These are phyloP conservation scores for Echinops telfairi DNA, from an alignment of 2,113 vertebrate species.

Conservation along the genomic window DNA sequence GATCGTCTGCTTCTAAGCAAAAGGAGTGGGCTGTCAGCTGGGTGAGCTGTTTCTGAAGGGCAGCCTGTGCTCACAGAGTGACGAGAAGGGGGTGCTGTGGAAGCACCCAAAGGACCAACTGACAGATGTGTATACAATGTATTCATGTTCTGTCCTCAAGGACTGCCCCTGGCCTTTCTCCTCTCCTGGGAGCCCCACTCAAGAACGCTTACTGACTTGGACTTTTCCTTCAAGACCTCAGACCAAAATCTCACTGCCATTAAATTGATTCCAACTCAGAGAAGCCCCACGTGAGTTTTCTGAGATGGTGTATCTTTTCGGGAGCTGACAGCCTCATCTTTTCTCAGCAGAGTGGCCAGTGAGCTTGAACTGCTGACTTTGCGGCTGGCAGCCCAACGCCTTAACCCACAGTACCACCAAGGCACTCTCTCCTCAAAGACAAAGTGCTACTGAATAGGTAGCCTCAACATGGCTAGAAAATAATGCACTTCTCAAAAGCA, in stretches of 20 bases:
- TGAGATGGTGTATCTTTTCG: no score
- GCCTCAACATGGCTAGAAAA: constrained; percentile 37
- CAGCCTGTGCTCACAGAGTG: neutral
- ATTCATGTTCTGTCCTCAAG: constrained; percentile 1
- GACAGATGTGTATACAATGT: neutral
- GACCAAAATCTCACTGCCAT: no score
- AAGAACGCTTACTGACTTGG: neutral
- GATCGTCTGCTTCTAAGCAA: neutral
- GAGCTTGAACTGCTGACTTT: no score
- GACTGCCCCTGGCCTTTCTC: neutral
- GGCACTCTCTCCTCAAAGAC: neutral
- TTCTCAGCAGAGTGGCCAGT: no score
- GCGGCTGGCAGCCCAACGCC: no score
- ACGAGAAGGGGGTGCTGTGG: neutral
- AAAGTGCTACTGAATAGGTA: constrained; percentile 52
- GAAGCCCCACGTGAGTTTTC: no score
- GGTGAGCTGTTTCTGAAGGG: neutral
- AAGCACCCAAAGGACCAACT: neutral
- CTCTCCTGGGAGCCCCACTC: neutral
- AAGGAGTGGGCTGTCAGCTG: neutral
- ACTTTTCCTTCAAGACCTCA: neutral
- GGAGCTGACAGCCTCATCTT: no score
- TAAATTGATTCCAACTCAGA: no score
- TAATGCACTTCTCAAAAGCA: constrained; percentile 50
- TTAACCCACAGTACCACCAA: no score